Evolutionary conservation across 2,113 vertebrate species (phyloP).

Genomic region (Embiotoca jacksoni): DNA sequence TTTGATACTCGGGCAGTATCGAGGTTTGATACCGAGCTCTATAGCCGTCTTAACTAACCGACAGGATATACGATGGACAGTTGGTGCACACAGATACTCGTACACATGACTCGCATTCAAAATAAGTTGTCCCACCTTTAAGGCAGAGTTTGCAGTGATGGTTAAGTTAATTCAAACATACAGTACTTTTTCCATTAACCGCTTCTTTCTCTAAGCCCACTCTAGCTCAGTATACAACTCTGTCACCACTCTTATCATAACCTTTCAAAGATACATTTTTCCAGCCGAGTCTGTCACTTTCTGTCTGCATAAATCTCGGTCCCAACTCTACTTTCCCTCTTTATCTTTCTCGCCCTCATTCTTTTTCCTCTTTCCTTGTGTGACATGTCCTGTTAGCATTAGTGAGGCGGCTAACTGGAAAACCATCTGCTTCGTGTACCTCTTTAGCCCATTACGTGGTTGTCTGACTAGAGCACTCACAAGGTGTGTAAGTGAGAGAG

Average conservation of each 20-base stretch:
- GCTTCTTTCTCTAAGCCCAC: conserved; percentile 4
- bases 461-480: conserved; percentile 60
- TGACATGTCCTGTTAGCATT: conserved; percentile 74
- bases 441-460: conserved; percentile 73
- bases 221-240: background rate
- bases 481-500: conserved; percentile 15
- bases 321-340: conserved; percentile 25
- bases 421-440: conserved; percentile 68
- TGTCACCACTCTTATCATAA: conserved; percentile 6
- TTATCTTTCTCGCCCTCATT: conserved; percentile 35
- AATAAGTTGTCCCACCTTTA: background rate
- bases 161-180: conserved; percentile 8
- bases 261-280: conserved; percentile 4
- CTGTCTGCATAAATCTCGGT: conserved; percentile 22
- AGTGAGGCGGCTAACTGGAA: conserved; percentile 70
- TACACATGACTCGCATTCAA: too few species aligned
- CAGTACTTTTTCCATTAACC: background rate
- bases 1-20: too few species aligned
- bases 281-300: conserved; percentile 21
- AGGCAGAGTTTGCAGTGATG: background rate
- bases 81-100: too few species aligned
- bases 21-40: too few species aligned
- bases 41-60: too few species aligned
- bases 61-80: too few species aligned
- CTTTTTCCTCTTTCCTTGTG: conserved; percentile 17